Evolutionary conservation across 2,113 vertebrate genomes (phyloP).

Genomic region (Serinus canaria): DNA sequence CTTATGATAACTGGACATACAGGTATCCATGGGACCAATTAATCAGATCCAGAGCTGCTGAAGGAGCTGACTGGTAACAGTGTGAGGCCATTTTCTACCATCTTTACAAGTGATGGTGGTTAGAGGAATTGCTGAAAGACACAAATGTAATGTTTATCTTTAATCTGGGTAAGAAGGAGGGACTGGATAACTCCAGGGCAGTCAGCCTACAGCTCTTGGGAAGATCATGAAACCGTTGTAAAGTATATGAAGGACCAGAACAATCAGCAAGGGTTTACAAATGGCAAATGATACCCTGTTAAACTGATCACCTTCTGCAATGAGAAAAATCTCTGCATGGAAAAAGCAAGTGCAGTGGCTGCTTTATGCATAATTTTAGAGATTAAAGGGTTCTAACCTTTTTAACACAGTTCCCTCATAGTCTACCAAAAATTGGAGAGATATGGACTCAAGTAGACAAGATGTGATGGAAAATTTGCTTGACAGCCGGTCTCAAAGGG

Average conservation of each 20-base stretch:
- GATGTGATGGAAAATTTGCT: background rate
- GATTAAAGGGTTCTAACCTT: background rate
- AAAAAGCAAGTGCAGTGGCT: background rate
- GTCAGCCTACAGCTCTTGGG: background rate
- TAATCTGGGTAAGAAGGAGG: background rate
- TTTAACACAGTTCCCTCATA: background rate
- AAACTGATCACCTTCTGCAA: background rate
- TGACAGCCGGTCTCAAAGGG: background rate
- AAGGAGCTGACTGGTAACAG: background rate
- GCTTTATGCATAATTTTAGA: background rate
- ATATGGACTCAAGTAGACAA: rapidly evolving
- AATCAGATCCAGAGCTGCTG: background rate
- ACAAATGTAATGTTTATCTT: background rate
- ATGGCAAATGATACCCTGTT: background rate
- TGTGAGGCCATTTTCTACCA: background rate
- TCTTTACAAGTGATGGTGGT: background rate
- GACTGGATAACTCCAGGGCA: background rate
- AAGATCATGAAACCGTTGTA: background rate
- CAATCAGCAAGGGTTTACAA: background rate
- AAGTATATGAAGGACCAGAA: background rate
- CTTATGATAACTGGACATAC: background rate
- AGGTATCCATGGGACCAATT: background rate
- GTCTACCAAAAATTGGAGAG: background rate
- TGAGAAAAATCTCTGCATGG: background rate
- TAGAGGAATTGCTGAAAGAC: background rate